Conservation (phyloP, 2,113 vertebrate genomes). For the Prionailurus viverrinus region DNA sequence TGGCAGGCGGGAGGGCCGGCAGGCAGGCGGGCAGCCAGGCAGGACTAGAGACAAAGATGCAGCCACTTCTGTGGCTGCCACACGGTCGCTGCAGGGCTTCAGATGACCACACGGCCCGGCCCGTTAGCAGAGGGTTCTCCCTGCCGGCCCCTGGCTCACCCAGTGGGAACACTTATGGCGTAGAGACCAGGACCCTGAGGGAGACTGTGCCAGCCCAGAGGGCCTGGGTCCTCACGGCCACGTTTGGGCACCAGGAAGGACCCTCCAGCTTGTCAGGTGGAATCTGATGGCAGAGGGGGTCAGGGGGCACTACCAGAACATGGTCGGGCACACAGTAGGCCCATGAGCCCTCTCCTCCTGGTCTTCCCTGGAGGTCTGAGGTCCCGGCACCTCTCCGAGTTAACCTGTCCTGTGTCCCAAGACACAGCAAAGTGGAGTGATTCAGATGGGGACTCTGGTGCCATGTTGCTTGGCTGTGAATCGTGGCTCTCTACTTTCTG, state of each 20-base stretch:
- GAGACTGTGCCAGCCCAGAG: neutral
- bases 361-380: neutral
- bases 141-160: neutral
- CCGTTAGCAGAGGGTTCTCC: neutral
- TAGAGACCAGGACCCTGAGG: neutral
- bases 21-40: neutral
- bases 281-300: neutral
- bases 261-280: neutral
- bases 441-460: neutral
- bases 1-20: neutral
- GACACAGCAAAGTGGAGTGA: neutral
- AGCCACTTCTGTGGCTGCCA: neutral
- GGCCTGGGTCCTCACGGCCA: neutral
- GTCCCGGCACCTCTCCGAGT: neutral
- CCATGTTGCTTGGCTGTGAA: neutral
- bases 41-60: neutral
- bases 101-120: neutral
- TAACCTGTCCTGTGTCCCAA: neutral
- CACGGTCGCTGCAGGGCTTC: neutral
- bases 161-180: rapidly evolving
- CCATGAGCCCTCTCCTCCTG: neutral
- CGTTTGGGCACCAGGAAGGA: neutral
- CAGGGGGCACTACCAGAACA: neutral
- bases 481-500: neutral
- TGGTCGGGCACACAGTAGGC: neutral